These are phyloP conservation scores for Anolis carolinensis DNA, from an alignment of 2,113 vertebrate genomes.

Conservation along the genomic window DNA sequence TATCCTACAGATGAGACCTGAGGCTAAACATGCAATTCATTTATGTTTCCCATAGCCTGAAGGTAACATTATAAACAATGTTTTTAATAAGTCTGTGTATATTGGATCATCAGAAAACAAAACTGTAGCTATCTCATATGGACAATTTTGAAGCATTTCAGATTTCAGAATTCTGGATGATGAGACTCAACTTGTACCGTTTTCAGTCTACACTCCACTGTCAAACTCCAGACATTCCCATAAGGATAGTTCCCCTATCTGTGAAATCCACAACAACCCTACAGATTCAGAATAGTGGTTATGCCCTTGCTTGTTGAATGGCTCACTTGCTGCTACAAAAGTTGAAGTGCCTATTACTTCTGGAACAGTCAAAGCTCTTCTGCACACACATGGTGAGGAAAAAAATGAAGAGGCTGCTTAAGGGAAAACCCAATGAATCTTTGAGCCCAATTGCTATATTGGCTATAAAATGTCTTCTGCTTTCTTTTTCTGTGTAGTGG, in stretches of 20 bases:
- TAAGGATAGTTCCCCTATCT: not conserved
- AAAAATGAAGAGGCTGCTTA: not conserved
- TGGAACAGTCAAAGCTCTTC: not conserved
- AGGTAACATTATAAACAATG: too few relatives aligned
- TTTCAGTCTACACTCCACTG: not conserved
- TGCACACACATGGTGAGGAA: not conserved
- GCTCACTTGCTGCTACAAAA: not conserved
- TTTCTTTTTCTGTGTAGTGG: not conserved
- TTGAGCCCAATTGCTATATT: not conserved
- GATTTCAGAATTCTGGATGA: too few relatives aligned
- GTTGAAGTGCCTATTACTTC: not conserved
- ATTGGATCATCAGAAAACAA: too few relatives aligned
- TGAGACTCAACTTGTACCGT: too few relatives aligned
- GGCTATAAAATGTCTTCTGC: not conserved
- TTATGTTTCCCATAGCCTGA: too few relatives aligned
- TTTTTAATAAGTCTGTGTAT: too few relatives aligned
- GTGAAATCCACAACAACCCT: not conserved
- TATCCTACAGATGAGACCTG: too few relatives aligned
- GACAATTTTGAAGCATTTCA: too few relatives aligned
- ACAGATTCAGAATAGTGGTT: not conserved
- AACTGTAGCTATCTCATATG: too few relatives aligned
- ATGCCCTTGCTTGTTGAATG: not conserved
- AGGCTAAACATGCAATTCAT: too few relatives aligned
- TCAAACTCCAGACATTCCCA: not conserved
- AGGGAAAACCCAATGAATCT: not conserved